Percentiles rank a stretch among this genome's conserved stretches.
Evolutionary conservation across 2,113 vertebrate species (phyloP).

Genomic region (Chaetops frenatus): DNA sequence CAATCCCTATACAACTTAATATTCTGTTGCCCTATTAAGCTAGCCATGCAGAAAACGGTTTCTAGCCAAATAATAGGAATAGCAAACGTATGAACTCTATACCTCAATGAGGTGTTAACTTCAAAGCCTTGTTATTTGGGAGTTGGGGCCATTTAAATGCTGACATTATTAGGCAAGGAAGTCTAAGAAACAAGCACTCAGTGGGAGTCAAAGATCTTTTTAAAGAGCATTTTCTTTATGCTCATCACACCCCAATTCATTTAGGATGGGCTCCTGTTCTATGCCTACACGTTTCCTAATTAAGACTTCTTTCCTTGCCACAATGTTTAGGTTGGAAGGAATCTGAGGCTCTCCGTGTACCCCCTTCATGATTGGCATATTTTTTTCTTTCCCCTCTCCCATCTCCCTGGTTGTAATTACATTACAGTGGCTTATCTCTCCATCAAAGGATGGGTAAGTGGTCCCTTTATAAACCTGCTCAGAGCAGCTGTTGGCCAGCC

Average conservation of each 20-base stretch:
- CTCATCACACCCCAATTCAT: slow-evolving; percentile 67
- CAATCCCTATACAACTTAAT: slow-evolving; percentile 65
- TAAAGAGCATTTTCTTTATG: slow-evolving; percentile 72
- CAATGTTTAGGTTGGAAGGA: slow-evolving; percentile 65
- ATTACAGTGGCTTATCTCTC: slow-evolving; percentile 58
- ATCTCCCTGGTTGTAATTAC: slow-evolving; percentile 54
- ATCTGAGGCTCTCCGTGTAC: slow-evolving; percentile 21
- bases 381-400: slow-evolving; percentile 49
- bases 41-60: slow-evolving; percentile 70
- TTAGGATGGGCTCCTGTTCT: slow-evolving; percentile 68
- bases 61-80: slow-evolving; percentile 66
- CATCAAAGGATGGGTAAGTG: slow-evolving; percentile 62
- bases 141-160: slow-evolving; percentile 68
- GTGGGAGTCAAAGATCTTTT: slow-evolving; percentile 70
- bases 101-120: slow-evolving; percentile 74
- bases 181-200: slow-evolving; percentile 71
- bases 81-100: slow-evolving; percentile 71
- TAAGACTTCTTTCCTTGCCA: slow-evolving; percentile 66
- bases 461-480: slow-evolving; percentile 32
- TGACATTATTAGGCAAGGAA: slow-evolving; percentile 72
- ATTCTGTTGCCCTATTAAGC: slow-evolving; percentile 71
- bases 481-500: slow-evolving; percentile 37
- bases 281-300: slow-evolving; percentile 64
- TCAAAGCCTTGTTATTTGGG: slow-evolving; percentile 67
- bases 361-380: slow-evolving; percentile 56